phyloP scores from a whole-genome alignment of 2,797 vertebrate species.

The Pteropus rufus region DNA sequence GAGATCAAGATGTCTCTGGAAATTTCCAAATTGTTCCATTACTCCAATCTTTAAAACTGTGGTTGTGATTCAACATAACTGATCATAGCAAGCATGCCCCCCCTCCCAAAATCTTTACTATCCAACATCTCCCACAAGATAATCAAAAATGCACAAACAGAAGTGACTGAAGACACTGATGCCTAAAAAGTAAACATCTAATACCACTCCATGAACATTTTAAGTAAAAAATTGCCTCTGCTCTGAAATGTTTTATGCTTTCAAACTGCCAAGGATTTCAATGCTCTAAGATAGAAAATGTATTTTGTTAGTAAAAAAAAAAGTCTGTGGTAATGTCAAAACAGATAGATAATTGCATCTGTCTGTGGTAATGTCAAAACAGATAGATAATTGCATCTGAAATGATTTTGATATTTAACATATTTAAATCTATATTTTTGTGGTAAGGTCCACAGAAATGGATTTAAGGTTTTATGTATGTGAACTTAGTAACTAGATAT shows the following conservation, averaged over 20 bases:
- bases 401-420: background rate
- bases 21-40: background rate
- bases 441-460: background rate
- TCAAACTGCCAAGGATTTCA: background rate
- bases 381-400: background rate
- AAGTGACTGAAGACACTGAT: background rate
- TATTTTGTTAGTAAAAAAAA: background rate
- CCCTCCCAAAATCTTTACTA: background rate
- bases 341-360: background rate
- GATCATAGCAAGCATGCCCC: background rate
- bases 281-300: background rate
- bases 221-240: background rate
- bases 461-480: background rate
- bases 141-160: background rate
- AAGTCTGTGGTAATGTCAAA: background rate
- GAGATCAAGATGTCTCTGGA: background rate
- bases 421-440: background rate
- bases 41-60: background rate
- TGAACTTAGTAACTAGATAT: background rate
- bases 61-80: background rate
- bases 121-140: background rate
- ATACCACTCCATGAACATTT: background rate
- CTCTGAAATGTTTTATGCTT: background rate
- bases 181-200: background rate
- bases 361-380: background rate